phyloP scores from a whole-genome alignment of 2,888 invertebrate species.

The Elmis aenea region DNA sequence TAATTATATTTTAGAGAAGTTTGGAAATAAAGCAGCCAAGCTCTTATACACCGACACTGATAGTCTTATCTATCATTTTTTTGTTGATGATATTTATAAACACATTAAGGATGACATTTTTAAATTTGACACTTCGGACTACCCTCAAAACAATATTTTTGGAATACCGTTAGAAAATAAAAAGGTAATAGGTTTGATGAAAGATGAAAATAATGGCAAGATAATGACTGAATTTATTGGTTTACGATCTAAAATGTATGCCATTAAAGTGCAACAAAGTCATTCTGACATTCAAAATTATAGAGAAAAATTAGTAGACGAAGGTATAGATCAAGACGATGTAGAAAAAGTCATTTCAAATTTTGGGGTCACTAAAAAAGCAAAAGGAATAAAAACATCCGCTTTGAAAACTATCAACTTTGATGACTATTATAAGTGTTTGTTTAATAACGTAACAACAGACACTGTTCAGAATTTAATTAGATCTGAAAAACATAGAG shows the following conservation, averaged over 20 bases:
- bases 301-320: too few species aligned
- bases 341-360: too few species aligned
- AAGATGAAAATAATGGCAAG: conserved; percentile 29
- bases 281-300: too few species aligned
- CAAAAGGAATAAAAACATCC: conserved; percentile 8
- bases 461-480: conserved; percentile 3
- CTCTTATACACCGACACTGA: conserved; percentile 25
- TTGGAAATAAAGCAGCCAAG: conserved; percentile 15
- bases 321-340: conserved; percentile 23
- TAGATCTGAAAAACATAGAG: conserved; percentile 6
- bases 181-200: conserved; percentile 31
- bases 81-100: conserved; percentile 14
- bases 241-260: conserved; percentile 27
- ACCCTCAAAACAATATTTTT: conserved; percentile 22
- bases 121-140: conserved; percentile 27
- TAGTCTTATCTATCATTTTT: conserved; percentile 17
- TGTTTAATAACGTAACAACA: conserved; percentile 2
- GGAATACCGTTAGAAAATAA: conserved; percentile 24
- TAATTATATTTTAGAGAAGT: conserved; percentile 20
- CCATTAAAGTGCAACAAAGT: conserved; percentile 4
- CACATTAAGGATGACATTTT: conserved; percentile 14
- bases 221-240: conserved; percentile 30
- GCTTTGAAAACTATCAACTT: conserved; percentile 8
- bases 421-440: conserved; percentile 9
- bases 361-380: too few species aligned